phyloP scores from a whole-genome alignment of 1,140 invertebrate species.

The Drosophila lacteicornis region DNA sequence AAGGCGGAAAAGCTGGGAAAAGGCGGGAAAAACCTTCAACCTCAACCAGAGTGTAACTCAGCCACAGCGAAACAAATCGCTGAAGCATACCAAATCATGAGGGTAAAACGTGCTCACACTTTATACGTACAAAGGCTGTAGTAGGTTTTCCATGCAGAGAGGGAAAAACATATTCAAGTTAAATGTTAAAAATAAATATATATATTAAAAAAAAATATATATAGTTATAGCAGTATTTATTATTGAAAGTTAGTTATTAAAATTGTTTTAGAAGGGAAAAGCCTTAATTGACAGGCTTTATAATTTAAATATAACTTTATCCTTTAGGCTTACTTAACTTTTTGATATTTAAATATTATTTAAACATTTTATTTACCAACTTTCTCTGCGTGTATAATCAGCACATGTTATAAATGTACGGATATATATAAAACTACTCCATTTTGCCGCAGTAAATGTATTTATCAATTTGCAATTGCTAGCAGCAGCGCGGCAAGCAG shows the following conservation, averaged over 20 bases:
- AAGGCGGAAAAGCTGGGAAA: slow-evolving; percentile 17
- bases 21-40: slow-evolving; percentile 37
- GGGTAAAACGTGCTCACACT: slow-evolving; percentile 62
- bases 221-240: too few species aligned
- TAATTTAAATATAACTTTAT: not conserved
- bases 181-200: not conserved
- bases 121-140: slow-evolving; percentile 7
- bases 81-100: slow-evolving; percentile 71
- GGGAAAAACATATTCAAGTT: slow-evolving; percentile 8
- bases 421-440: slow-evolving; percentile 25
- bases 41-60: slow-evolving; percentile 41
- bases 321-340: not conserved
- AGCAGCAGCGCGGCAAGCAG: slow-evolving; percentile 37
- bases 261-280: too few species aligned
- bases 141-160: slow-evolving; percentile 12
- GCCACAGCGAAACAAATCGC: slow-evolving; percentile 65
- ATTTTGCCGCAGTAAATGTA: slow-evolving; percentile 67
- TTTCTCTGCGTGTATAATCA: slow-evolving; percentile 20
- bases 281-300: too few species aligned
- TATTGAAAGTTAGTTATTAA: not conserved
- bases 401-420: slow-evolving; percentile 4
- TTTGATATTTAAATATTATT: not conserved
- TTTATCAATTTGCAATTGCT: slow-evolving; percentile 80
- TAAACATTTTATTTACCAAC: not conserved
- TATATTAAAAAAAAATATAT: too few species aligned